These are phyloP conservation scores for Chaetorhynchus papuensis DNA, from an alignment of 2,113 vertebrate genomes.

Conservation along the genomic window DNA sequence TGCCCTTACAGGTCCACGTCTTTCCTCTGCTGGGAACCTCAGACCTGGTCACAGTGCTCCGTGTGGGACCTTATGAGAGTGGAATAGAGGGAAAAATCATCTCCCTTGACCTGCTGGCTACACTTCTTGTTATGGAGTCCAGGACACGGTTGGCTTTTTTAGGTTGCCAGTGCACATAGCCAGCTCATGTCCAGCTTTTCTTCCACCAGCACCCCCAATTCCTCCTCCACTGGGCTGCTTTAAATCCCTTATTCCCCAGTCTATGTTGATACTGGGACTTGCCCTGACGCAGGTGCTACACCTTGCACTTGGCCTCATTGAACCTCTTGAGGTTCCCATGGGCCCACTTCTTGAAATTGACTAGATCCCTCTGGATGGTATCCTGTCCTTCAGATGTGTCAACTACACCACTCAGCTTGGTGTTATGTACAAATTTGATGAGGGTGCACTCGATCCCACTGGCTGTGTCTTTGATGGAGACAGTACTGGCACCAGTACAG, in stretches of 20 bases:
- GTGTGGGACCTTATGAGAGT: background rate
- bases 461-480: background rate
- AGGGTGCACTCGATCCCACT: rapidly evolving
- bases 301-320: background rate
- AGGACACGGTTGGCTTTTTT: background rate
- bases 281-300: background rate
- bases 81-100: background rate
- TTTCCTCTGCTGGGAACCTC: background rate
- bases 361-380: too few relatives aligned
- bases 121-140: background rate
- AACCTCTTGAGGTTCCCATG: background rate
- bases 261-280: background rate
- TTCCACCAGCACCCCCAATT: background rate
- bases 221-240: background rate
- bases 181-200: background rate
- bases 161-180: background rate
- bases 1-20: background rate
- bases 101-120: background rate
- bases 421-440: background rate
- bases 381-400: background rate
- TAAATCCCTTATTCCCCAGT: background rate
- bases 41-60: background rate
- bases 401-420: background rate
- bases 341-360: background rate
- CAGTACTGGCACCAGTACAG: background rate